Evolutionary conservation across 2,113 vertebrate genomes (phyloP).

Genomic region (Tympanuchus pallidicinctus): DNA sequence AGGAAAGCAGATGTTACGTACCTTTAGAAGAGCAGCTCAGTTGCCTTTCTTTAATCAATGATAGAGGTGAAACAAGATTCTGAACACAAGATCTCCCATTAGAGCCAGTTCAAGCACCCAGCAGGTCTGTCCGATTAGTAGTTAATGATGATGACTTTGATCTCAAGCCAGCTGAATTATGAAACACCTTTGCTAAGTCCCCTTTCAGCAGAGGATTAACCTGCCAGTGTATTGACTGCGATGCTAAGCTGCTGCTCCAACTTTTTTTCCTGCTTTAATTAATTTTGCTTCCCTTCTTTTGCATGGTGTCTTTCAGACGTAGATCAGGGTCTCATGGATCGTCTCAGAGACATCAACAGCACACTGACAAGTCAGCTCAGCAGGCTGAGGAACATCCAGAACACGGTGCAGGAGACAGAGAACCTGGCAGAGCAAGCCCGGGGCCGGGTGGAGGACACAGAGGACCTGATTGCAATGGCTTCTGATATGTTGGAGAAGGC

Average conservation of each 20-base stretch:
- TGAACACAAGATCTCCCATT: neutral
- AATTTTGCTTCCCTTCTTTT: neutral
- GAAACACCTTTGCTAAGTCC: neutral
- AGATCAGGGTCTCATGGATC: constrained; percentile 90
- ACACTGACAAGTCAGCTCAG: constrained; percentile 88
- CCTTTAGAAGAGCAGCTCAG: neutral
- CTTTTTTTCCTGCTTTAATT: neutral
- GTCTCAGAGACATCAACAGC: constrained; percentile 88
- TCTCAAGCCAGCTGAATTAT: neutral
- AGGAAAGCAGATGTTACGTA: neutral
- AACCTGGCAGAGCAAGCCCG: constrained; percentile 85
- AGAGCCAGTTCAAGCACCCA: neutral
- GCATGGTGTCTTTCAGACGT: constrained; percentile 73
- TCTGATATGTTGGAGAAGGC: constrained; percentile 91
- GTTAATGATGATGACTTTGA: constrained; percentile 25
- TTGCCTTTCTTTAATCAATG: neutral
- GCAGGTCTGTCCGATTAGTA: neutral
- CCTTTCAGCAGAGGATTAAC: constrained; percentile 6
- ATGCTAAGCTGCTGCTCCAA: neutral
- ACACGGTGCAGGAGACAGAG: constrained; percentile 85
- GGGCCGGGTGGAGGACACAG: constrained; percentile 81
- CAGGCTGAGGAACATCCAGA: constrained; percentile 91
- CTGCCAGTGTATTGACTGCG: neutral
- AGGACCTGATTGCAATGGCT: constrained; percentile 86
- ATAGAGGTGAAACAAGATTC: neutral